Conservation (phyloP, 2,797 vertebrate species). For the Sarcophilus harrisii region DNA sequence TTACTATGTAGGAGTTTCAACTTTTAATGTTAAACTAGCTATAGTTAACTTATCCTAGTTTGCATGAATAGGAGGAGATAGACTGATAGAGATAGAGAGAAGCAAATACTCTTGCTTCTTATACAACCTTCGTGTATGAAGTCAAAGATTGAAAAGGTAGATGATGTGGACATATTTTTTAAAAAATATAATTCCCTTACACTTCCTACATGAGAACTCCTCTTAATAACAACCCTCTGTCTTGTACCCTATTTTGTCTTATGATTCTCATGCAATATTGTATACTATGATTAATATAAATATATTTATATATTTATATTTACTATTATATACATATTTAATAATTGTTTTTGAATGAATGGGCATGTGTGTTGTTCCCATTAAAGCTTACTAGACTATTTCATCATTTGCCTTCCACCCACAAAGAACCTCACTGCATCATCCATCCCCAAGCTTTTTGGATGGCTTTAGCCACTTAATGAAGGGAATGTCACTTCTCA, state of each 20-base stretch:
- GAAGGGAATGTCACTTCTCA: conserved; percentile 13
- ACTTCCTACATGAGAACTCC: background rate
- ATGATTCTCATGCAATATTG: background rate
- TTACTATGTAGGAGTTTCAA: background rate
- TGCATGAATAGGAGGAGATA: background rate
- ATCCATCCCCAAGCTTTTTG: background rate
- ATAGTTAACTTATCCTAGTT: background rate
- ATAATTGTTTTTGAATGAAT: background rate
- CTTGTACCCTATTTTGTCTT: background rate
- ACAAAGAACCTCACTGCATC: conserved; percentile 13
- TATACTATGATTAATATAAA: background rate
- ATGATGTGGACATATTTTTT: background rate
- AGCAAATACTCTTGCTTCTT: background rate
- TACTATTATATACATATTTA: background rate
- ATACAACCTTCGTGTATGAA: background rate
- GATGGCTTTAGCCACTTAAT: background rate
- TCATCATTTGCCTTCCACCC: background rate
- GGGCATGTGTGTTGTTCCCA: background rate
- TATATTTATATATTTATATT: background rate
- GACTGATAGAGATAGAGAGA: background rate
- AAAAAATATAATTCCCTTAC: background rate
- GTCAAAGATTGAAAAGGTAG: background rate
- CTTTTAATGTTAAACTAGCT: background rate
- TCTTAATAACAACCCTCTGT: background rate
- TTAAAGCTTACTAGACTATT: conserved; percentile 8